These are phyloP conservation scores for Drosophila histrio DNA, from an alignment of 2,888 invertebrate species.

Conservation along the genomic window DNA sequence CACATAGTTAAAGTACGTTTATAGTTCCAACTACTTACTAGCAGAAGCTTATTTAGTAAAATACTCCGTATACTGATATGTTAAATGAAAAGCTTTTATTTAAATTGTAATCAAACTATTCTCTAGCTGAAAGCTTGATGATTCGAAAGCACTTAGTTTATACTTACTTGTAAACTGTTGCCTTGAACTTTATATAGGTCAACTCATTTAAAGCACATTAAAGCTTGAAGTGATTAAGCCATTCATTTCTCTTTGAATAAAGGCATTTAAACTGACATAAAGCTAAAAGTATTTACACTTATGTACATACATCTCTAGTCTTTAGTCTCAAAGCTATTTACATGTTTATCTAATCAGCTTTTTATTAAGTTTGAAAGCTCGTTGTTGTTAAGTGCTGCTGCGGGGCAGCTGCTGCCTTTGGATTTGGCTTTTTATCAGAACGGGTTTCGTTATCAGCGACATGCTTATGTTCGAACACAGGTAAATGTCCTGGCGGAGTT, in stretches of 20 bases:
- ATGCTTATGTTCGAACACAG: slow-evolving; percentile 14
- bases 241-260: not conserved
- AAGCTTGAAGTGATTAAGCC: not conserved
- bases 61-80: no score
- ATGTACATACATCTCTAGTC: not conserved
- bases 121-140: no score
- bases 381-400: not conserved
- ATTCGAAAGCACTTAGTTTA: no score
- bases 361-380: slow-evolving; percentile 4
- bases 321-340: not conserved
- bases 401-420: not conserved
- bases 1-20: no score
- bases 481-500: slow-evolving; percentile 27
- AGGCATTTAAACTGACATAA: not conserved
- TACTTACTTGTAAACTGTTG: no score
- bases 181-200: no score
- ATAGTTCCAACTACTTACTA: no score
- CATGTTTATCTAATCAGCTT: slow-evolving; percentile 1
- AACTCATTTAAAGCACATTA: not conserved
- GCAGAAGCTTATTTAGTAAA: no score
- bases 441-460: slow-evolving; percentile 24
- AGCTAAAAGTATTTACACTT: not conserved
- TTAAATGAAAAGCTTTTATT: no score
- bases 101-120: no score
- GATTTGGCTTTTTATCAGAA: not conserved